These are phyloP conservation scores for Ptyas mucosa DNA, from an alignment of 2,113 vertebrate genomes.

Conservation along the genomic window DNA sequence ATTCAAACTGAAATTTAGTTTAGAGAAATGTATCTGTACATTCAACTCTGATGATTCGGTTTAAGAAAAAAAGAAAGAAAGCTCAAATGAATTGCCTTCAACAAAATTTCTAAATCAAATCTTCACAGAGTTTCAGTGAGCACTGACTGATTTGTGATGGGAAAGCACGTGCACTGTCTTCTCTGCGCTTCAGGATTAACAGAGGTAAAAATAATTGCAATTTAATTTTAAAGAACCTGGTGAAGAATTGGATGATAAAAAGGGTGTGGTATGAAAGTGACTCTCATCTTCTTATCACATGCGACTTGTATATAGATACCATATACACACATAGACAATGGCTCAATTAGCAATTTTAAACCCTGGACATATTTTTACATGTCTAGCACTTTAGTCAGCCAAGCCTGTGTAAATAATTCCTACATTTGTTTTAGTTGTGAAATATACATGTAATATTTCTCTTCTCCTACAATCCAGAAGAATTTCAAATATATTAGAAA, in stretches of 20 bases:
- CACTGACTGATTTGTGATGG: background rate
- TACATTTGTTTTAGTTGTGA: background rate
- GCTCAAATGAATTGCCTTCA: background rate
- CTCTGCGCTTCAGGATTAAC: background rate
- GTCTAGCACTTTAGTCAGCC: background rate
- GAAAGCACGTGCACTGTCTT: background rate
- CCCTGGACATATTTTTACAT: background rate
- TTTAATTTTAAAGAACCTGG: background rate
- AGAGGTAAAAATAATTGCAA: background rate
- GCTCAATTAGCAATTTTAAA: background rate
- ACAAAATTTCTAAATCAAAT: background rate
- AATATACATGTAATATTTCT: background rate
- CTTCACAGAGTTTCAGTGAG: background rate
- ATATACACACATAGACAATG: background rate
- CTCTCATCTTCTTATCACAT: background rate
- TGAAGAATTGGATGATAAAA: background rate
- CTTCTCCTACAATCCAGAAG: background rate
- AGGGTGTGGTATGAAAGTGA: background rate
- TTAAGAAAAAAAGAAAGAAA: background rate
- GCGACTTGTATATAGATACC: background rate
- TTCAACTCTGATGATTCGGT: background rate
- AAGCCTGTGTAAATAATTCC: background rate
- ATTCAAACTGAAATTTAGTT: background rate
- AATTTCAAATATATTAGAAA: background rate
- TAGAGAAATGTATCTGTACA: background rate